Conservation (phyloP, 2,888 invertebrate genomes). For the Drosophila rubida region DNA sequence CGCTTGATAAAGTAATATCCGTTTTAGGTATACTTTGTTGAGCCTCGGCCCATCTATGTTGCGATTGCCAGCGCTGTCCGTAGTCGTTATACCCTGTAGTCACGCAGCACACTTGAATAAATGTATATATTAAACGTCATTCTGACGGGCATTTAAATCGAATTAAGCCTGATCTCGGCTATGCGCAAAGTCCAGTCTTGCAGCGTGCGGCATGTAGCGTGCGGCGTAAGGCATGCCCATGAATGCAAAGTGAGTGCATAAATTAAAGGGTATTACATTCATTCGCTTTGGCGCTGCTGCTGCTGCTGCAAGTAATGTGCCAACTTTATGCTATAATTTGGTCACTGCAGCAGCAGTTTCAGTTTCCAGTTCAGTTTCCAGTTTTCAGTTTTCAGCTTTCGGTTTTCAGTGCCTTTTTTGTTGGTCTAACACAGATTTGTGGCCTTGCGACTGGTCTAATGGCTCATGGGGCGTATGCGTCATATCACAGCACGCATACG, state of each 20-base stretch:
- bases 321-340: constrained; percentile 75
- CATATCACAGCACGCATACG: constrained; percentile 70
- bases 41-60: constrained; percentile 1
- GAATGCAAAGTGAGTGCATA: constrained; percentile 48
- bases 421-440: constrained; percentile 70
- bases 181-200: neutral
- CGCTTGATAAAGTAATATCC: constrained; percentile 80
- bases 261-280: constrained; percentile 62
- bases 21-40: constrained; percentile 69
- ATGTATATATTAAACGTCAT: constrained; percentile 28
- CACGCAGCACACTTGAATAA: constrained; percentile 26
- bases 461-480: constrained; percentile 69
- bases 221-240: constrained; percentile 23
- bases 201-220: neutral
- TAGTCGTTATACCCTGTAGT: constrained; percentile 42
- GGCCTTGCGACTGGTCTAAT: constrained; percentile 62
- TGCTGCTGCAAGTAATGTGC: constrained; percentile 73
- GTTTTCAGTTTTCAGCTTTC: constrained; percentile 3
- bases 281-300: constrained; percentile 9
- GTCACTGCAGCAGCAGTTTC: constrained; percentile 38
- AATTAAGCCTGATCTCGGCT: constrained; percentile 37
- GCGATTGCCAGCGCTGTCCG: neutral
- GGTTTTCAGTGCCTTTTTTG: constrained; percentile 17
- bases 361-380: constrained; percentile 18
- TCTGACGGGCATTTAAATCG: constrained; percentile 34